phyloP scores from a whole-genome alignment of 2,113 vertebrate species.

The Balaeniceps rex region DNA sequence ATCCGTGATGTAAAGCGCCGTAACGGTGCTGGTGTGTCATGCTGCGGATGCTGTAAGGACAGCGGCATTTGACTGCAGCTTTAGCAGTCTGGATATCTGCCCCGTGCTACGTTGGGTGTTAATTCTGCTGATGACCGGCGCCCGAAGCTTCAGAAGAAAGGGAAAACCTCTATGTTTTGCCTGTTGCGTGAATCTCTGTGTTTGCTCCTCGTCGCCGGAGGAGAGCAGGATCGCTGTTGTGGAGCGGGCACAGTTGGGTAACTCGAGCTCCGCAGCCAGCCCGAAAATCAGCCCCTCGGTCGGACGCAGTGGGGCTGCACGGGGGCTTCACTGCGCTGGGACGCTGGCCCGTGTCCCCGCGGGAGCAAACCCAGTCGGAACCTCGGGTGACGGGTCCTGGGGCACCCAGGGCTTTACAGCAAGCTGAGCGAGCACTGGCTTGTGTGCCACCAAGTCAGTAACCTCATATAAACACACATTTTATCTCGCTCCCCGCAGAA shows the following conservation, averaged over 20 bases:
- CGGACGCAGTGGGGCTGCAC: too few species aligned
- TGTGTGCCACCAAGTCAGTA: not conserved
- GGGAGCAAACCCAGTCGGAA: not conserved
- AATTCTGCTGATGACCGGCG: fast-evolving
- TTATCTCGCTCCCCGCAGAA: not conserved
- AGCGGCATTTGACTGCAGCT: too few species aligned
- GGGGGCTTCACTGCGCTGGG: not conserved
- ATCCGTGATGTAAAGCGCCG: not conserved
- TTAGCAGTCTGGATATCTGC: not conserved
- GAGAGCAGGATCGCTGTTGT: not conserved
- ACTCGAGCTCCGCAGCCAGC: not conserved
- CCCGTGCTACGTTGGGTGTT: not conserved
- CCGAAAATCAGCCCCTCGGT: not conserved
- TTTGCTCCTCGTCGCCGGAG: fast-evolving
- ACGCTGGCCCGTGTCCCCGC: too few species aligned
- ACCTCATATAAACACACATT: not conserved
- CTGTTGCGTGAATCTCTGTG: not conserved
- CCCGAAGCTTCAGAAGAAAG: not conserved
- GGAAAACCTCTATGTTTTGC: not conserved
- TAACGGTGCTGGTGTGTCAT: not conserved
- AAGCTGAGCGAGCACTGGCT: not conserved
- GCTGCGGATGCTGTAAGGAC: not conserved
- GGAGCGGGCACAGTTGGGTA: not conserved
- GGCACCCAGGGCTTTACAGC: not conserved
- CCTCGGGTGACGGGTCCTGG: not conserved